Conservation (phyloP, 2,888 invertebrate genomes). For the Limnephilus marmoratus region DNA sequence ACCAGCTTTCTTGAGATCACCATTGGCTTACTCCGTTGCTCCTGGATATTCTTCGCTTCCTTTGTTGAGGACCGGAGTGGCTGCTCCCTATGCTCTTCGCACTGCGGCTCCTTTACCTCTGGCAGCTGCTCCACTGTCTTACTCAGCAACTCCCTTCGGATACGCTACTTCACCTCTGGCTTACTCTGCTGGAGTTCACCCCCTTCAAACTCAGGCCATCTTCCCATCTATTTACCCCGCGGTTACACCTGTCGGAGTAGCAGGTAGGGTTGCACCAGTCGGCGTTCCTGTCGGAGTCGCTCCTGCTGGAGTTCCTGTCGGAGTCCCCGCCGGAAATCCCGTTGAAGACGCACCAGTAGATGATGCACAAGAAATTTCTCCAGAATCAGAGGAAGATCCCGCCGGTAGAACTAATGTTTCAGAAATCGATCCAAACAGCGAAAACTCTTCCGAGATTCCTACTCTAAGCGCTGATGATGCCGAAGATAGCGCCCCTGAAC, state of each 20-base stretch:
- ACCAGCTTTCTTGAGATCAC: constrained; percentile 65
- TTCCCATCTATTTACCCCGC: constrained; percentile 40
- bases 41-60: constrained; percentile 64
- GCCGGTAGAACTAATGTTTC: constrained; percentile 15
- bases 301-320: background rate
- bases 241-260: constrained; percentile 39
- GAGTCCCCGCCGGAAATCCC: constrained; percentile 5
- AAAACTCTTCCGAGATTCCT: constrained; percentile 23
- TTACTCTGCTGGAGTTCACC: constrained; percentile 34
- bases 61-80: constrained; percentile 52
- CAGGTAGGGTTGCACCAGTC: constrained; percentile 29
- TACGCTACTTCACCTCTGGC: constrained; percentile 11
- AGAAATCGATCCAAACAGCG: constrained; percentile 34
- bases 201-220: constrained; percentile 54
- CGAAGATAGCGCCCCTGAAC: constrained; percentile 33
- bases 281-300: constrained; percentile 17
- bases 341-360: background rate
- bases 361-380: constrained; percentile 40
- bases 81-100: constrained; percentile 66
- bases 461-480: constrained; percentile 9
- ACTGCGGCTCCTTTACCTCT: constrained; percentile 67
- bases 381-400: constrained; percentile 45
- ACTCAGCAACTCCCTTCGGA: constrained; percentile 20
- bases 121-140: constrained; percentile 66
- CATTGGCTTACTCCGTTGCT: constrained; percentile 67